phyloP scores from a whole-genome alignment of 1,140 invertebrate genomes.

The Aplysia californica region DNA sequence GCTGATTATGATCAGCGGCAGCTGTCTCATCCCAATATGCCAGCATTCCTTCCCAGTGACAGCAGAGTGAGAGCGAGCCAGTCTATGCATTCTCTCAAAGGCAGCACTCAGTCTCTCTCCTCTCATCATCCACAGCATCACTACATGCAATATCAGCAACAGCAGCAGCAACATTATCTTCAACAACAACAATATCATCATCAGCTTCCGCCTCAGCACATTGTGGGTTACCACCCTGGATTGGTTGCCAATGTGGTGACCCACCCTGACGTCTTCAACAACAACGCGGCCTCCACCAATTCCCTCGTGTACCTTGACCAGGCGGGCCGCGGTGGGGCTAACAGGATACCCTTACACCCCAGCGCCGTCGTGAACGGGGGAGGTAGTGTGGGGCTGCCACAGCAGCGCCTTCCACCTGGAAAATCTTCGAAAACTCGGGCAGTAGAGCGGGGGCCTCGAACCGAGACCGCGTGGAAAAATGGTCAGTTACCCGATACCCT shows the following conservation, averaged over 20 bases:
- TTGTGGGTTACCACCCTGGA: not conserved
- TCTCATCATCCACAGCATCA: not conserved
- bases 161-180: not conserved
- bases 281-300: slow-evolving; percentile 10
- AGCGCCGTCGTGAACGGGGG: too few relatives aligned
- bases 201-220: not conserved
- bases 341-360: too few relatives aligned
- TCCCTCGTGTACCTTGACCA: slow-evolving; percentile 18
- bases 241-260: slow-evolving; percentile 12
- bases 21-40: too few relatives aligned
- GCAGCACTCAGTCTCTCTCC: not conserved
- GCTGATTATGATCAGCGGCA: too few relatives aligned
- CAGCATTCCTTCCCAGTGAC: too few relatives aligned
- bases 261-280: slow-evolving; percentile 24
- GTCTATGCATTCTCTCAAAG: slow-evolving; percentile 8
- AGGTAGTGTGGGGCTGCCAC: too few relatives aligned
- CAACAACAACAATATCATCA: not conserved
- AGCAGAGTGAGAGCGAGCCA: not conserved
- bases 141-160: too few relatives aligned
- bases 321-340: too few relatives aligned
- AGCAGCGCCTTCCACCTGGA: too few relatives aligned
- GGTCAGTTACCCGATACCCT: slow-evolving; percentile 11
- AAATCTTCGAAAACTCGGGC: too few relatives aligned
- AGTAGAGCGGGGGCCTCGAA: too few relatives aligned
- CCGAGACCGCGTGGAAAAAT: too few relatives aligned